Evolutionary conservation across 64 coral and sea anemone species (phyloP), one percentile per base, ranked within the genome.

Genomic region (Montipora cactus): DNA sequence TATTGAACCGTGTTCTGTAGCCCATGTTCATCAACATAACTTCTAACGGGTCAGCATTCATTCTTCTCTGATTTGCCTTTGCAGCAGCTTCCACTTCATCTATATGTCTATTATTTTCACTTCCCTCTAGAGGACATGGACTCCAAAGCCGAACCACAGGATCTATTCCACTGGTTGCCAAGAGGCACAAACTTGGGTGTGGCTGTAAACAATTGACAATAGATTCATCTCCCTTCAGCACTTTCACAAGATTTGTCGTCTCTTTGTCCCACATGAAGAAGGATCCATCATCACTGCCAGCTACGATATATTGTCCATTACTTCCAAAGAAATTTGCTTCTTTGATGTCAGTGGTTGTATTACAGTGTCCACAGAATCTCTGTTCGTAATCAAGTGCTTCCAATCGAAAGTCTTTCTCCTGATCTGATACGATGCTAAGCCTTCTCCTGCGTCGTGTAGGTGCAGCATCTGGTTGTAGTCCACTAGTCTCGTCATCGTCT

Each of bases 1-100:
- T 80, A 3, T 92, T 91, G 18, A 94, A 89, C 44, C 92, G 91
- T 79, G 98, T 92, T 74, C 96, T 80, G 67, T 99, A 99, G 4
- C 98, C 98, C 92, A 99, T 96, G 23, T 99, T 99, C 95, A 99
- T 96, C 20, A 99, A 68, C 98, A 99, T 99, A 44, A 99, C 92
- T 18, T 99, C 98, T 18, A 99, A 81, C 9, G 98, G 98, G 80
- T 99, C 98, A 49, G 98, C 95, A 69, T 99, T 99, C 98, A 99
- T 99, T 92, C 98, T 85, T 74, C 89, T 91, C 83, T 99, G 98
- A 89, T 99, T 99, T 77, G 95, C 98, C 75, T 93, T 91, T 25
- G 98, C 98, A 16, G 98, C 98, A 71, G 95, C 95, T 80, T 99
- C 98, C 6, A 96, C 91, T 28, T 94, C 95, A 7, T 94, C 95